phyloP scores from a whole-genome alignment of 2,888 invertebrate species.

The Hemithea aestivaria region DNA sequence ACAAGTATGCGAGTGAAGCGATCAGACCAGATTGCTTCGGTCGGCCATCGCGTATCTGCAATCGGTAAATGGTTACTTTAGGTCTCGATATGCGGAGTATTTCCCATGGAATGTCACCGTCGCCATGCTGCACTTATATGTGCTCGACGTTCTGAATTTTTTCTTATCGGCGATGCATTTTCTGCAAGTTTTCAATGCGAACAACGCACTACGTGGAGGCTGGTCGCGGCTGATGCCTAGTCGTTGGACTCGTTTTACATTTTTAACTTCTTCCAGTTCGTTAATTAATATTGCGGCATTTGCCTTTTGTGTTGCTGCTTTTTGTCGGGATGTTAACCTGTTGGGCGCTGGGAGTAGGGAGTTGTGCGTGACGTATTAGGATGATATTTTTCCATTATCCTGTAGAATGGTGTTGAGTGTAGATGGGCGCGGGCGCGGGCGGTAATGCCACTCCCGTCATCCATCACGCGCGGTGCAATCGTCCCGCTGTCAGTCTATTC shows the following conservation, averaged over 20 bases:
- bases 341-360: background rate
- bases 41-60: conserved; percentile 77
- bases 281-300: conserved; percentile 41
- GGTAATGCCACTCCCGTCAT: conserved; percentile 67
- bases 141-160: conserved; percentile 72
- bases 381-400: conserved; percentile 32
- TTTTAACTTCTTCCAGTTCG: conserved; percentile 27
- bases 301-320: conserved; percentile 14
- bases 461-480: conserved; percentile 72
- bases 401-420: conserved; percentile 42
- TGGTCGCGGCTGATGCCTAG: conserved; percentile 18
- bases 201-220: conserved; percentile 41
- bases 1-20: conserved; percentile 66
- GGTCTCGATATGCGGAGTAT: conserved; percentile 74
- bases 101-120: conserved; percentile 72
- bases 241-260: conserved; percentile 34
- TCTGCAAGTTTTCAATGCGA: conserved; percentile 74
- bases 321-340: conserved; percentile 2
- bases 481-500: conserved; percentile 75
- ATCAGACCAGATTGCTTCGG: conserved; percentile 72
- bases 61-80: conserved; percentile 78
- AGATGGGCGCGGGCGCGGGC: conserved; percentile 41
- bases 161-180: conserved; percentile 77
- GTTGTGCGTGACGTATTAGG: conserved; percentile 2
- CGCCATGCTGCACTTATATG: conserved; percentile 72